phyloP scores from a whole-genome alignment of 92 coral and sea anemone genomes.

The Epizoanthus ramosus region DNA sequence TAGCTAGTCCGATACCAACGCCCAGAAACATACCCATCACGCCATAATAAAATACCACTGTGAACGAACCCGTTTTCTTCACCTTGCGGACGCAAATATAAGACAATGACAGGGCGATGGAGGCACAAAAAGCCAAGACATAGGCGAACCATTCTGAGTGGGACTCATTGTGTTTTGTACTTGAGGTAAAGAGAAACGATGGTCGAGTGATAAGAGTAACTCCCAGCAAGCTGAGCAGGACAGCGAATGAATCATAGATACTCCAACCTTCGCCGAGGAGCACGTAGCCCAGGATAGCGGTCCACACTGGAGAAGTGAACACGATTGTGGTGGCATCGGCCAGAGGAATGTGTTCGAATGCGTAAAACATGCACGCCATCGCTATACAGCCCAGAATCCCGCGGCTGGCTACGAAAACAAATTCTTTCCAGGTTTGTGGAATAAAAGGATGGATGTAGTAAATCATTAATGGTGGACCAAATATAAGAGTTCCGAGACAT shows the following conservation, averaged over 20 bases:
- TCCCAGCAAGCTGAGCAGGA: conserved; percentile 42
- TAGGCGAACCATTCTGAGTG: background rate
- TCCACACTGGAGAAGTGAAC: conserved; percentile 54
- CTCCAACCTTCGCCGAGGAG: conserved; percentile 51
- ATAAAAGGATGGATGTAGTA: conserved; percentile 18
- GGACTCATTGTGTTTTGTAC: background rate
- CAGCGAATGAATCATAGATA: conserved; percentile 42
- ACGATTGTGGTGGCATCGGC: conserved; percentile 51
- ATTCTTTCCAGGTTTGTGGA: conserved; percentile 12
- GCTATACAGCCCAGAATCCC: conserved; percentile 45
- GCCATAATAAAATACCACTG: conserved; percentile 42
- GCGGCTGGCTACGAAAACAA: conserved; percentile 21
- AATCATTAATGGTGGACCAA: conserved; percentile 38
- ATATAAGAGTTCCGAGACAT: conserved; percentile 35
- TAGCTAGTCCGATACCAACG: background rate
- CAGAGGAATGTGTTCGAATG: conserved; percentile 47
- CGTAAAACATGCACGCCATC: conserved; percentile 43
- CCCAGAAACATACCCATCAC: conserved; percentile 33
- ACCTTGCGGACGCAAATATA: conserved; percentile 39
- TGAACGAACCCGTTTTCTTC: conserved; percentile 30
- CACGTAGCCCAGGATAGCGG: conserved; percentile 47
- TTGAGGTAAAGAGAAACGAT: conserved; percentile 17
- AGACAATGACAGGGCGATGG: conserved; percentile 8
- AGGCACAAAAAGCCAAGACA: conserved; percentile 1
- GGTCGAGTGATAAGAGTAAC: conserved; percentile 50